Conservation (phyloP, 2,888 invertebrate genomes). For the Torymus auratus region DNA sequence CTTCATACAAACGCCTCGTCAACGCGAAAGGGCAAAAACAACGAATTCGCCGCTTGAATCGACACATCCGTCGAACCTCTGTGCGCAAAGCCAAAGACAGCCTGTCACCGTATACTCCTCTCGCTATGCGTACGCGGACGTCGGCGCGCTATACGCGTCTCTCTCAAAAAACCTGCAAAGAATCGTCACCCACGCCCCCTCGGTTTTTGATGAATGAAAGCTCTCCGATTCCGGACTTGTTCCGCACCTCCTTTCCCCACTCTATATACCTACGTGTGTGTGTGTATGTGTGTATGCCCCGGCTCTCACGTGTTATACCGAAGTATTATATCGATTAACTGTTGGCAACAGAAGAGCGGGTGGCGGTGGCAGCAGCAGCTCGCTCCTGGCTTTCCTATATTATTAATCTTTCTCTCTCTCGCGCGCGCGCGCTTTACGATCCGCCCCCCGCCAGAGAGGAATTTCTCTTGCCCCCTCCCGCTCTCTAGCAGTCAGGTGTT, state of each 20-base stretch:
- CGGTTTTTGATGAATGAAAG: conserved; percentile 46
- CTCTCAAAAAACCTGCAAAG: background rate
- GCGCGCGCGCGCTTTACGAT: too few relatives aligned
- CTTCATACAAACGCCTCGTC: conserved; percentile 2
- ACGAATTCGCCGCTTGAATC: background rate
- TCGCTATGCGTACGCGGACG: background rate
- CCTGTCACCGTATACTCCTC: background rate
- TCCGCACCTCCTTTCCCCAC: too few relatives aligned
- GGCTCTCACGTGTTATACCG: conserved; percentile 68
- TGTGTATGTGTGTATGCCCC: too few relatives aligned
- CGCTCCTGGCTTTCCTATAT: conserved; percentile 73
- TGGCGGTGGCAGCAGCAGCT: conserved; percentile 55
- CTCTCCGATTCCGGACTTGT: conserved; percentile 9
- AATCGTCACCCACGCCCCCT: background rate
- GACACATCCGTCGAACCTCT: conserved; percentile 24
- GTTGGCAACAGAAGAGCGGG: conserved; percentile 76
- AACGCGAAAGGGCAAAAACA: too few relatives aligned
- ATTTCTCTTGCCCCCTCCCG: conserved; percentile 43
- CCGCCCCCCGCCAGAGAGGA: too few relatives aligned
- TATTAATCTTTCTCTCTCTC: conserved; percentile 74
- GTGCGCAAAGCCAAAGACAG: background rate
- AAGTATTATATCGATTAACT: conserved; percentile 77
- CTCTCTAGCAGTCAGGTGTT: conserved; percentile 71
- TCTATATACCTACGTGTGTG: too few relatives aligned
- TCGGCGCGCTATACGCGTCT: background rate